Evolutionary conservation across 2,797 vertebrate species (phyloP).

Genomic region (Melopsittacus undulatus): DNA sequence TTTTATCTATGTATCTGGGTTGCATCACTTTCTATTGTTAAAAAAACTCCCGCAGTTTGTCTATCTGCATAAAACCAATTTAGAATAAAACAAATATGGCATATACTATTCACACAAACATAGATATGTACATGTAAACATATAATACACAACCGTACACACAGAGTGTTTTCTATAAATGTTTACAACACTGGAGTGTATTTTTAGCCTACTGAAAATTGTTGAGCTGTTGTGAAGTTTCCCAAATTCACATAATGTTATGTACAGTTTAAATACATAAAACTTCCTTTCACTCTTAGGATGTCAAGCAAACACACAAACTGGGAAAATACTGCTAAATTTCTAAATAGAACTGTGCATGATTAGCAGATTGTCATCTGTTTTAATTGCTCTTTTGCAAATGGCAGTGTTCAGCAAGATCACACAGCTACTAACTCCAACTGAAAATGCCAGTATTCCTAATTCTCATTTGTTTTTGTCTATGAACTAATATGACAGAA

Average conservation of each 20-base stretch:
- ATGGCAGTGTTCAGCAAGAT: slow-evolving; percentile 59
- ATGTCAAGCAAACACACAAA: slow-evolving; percentile 10
- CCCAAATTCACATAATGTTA: not conserved
- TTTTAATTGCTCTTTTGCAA: slow-evolving; percentile 61
- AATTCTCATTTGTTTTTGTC: slow-evolving; percentile 64
- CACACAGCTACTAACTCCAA: slow-evolving; percentile 38
- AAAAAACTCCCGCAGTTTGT: not conserved
- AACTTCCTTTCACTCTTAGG: not conserved
- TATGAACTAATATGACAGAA: slow-evolving; percentile 60
- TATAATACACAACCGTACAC: not conserved
- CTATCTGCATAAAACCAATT: not conserved
- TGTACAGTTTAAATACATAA: not conserved
- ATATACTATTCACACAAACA: not conserved
- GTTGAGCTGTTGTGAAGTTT: not conserved
- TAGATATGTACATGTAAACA: not conserved
- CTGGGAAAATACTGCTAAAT: slow-evolving; percentile 11
- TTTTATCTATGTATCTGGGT: not conserved
- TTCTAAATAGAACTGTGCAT: slow-evolving; percentile 12
- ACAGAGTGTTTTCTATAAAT: not conserved
- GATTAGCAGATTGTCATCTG: slow-evolving; percentile 60
- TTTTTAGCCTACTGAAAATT: slow-evolving; percentile 1
- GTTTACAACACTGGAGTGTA: not conserved
- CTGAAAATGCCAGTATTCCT: slow-evolving; percentile 38
- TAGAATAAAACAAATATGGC: not conserved
- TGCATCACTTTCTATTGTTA: not conserved